These are phyloP conservation scores for Mus musculus DNA, from an alignment of 2,113 vertebrate species.

Conservation along the genomic window GRCm39 chr16:37345501-37346000, in stretches of 20 bases:
- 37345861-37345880: constrained; percentile 36
- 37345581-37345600: constrained; percentile 28
- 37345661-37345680: background rate
- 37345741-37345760: background rate
- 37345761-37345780: constrained; percentile 50
- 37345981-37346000: constrained; percentile 34
- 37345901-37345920: background rate
- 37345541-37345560: constrained; percentile 7
- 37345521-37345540: constrained; percentile 19
- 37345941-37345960: background rate
- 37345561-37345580: background rate
- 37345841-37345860: constrained; percentile 10
- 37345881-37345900: constrained; percentile 24
- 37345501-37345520: constrained; percentile 27
- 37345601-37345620: background rate
- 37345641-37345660: background rate
- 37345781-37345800: constrained; percentile 43
- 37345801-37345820: background rate
- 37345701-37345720: background rate
- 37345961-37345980: constrained; percentile 7
- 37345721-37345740: background rate
- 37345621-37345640: constrained; percentile 28
- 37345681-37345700: constrained; percentile 34
- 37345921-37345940: background rate
- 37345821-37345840: constrained; percentile 16